These are phyloP conservation scores for Trogon surrucura DNA, from an alignment of 2,113 vertebrate genomes.

Conservation along the genomic window DNA sequence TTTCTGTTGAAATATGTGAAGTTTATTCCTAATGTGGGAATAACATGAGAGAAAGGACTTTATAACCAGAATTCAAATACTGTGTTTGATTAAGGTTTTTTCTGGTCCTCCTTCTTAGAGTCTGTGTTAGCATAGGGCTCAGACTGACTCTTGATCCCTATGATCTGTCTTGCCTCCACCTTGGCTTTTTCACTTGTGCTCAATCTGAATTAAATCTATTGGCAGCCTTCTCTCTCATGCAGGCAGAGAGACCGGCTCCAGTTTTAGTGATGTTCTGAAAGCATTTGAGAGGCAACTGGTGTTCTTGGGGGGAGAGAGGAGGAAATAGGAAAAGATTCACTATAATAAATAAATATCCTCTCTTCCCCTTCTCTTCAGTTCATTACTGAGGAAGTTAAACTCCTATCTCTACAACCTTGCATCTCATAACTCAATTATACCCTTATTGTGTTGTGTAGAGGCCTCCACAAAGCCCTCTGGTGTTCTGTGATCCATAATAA, in stretches of 20 bases:
- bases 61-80: neutral
- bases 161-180: neutral
- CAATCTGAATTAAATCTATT: neutral
- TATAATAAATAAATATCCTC: neutral
- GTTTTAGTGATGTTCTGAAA: neutral
- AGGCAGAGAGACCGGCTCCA: neutral
- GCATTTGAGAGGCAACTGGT: neutral
- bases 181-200: neutral
- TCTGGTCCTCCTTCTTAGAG: neutral
- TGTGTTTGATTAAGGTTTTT: neutral
- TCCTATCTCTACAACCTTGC: neutral
- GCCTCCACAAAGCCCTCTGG: neutral
- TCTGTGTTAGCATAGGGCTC: neutral
- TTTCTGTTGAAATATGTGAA: neutral
- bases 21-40: neutral
- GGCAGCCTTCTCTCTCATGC: neutral
- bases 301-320: neutral
- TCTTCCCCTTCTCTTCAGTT: neutral
- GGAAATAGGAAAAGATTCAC: neutral
- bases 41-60: neutral
- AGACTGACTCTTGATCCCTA: neutral
- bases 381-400: neutral
- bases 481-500: neutral
- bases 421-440: neutral
- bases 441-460: neutral